Evolutionary conservation across 2,113 vertebrate species (phyloP), one percentile per base, ranked within the genome.

Genomic region (Ahaetulla prasina): DNA sequence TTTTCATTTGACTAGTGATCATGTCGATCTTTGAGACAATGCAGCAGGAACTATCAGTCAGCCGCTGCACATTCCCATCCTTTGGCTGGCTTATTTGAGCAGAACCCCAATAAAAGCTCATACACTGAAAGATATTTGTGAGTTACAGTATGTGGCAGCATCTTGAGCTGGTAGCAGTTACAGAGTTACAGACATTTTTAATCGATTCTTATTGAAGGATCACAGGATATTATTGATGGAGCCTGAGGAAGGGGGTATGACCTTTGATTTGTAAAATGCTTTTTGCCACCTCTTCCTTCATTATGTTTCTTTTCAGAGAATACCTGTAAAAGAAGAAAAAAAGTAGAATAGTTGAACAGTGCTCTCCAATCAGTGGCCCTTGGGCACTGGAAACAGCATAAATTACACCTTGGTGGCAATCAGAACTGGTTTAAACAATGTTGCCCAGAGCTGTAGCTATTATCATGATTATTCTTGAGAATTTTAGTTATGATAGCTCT

Each of bases 21-120:
- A 87, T 89, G 89, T 96, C 94, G 94, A 52, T 95, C 94, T 96
- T 94, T 50, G 93, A 93, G 94, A 94, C 96, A 95, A 96, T 92
- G 95, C 94, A 96, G 94, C 93, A 4, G 88, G 93, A 91, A 89
- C 85, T 16, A 92, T 49, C 93, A 93, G 88, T 95, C 91, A 93
- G 88, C 68, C 54, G 92, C 89, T 49, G 25, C 45, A 47, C 14
- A 0, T 87, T 94, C 89, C 63, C 74, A 95, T 95, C 63, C 84
- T 91, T 74, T 20, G 39, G 91, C 63, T 68, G n/a, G 11, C 6
- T 57, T 39, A 43, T 43, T 94, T 74, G 89, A 49, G 39, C 55
- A 91, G 88, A 27, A 91, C 94, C 85, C 9, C 90, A 49, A 30
- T 80, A 52, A 89, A 9, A 87, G 35, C 12, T 88, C 47, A 5